Base-by-base conservation (phyloP, 2,797 vertebrate species). In the Parambassis ranga region DNA sequence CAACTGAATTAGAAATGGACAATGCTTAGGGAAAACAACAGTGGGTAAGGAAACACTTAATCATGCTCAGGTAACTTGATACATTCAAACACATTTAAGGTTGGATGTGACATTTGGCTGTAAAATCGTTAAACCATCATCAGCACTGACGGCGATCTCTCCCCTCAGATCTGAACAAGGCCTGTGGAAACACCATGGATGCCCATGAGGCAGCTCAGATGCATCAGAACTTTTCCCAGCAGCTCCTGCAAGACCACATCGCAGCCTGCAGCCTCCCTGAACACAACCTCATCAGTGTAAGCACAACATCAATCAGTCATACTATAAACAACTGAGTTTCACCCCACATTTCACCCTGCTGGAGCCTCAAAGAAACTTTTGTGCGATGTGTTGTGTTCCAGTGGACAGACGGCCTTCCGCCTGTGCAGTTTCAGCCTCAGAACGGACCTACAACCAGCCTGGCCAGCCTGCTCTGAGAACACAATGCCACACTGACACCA, bases 171-270 rank as follows among this genome's bases (percentile, higher is more conserved):
- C 87, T 96, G 69, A 96, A 96, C 90, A 94, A 96, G 78, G 95
- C 95, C 2, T 96, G 95, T 26, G 95, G 95, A 14, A 97, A 97
- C 1, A 92, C 92, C 49, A 95, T 97, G 47, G 95, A 97, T 0
- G 95, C 95, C 0, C 95, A 96, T 0, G 94, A 95, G 75, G 95
- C 94, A 0, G 93, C 95, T 0, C 95, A 96, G 88, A 96, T 96
- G 95, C 95, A 98, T 64, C 95, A 98, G 81, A 96, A 95, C 83
- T 95, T 97, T 88, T 96, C 95, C 0, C 96, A 96, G 78, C 95
- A 97, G 89, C 93, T 96, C 60, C 92, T 97, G 28, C 94, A 96
- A 87, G 95, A 97, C 70, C 96, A 98, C 89, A 96, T 96, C 0
- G 94, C 95, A 16, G 95, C 95, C 23, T 96, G 96, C 75, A 98